phyloP scores from a whole-genome alignment of 2,888 invertebrate genomes.

The Drosophila hamatofila region DNA sequence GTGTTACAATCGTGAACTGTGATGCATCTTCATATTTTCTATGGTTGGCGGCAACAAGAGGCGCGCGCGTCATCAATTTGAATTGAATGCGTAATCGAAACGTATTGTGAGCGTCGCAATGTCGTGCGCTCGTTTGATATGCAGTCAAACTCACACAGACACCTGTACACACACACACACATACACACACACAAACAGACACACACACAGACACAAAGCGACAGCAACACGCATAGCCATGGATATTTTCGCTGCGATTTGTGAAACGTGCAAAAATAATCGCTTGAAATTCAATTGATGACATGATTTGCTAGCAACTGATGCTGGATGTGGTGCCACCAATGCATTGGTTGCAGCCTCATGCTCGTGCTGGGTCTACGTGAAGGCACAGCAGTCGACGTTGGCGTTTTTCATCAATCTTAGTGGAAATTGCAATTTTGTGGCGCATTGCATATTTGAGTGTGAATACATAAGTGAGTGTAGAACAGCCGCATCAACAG shows the following conservation, averaged over 20 bases:
- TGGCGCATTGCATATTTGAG: slow-evolving; percentile 75
- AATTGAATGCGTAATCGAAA: slow-evolving; percentile 80
- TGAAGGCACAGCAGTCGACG: slow-evolving; percentile 25
- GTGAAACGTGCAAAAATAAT: slow-evolving; percentile 77
- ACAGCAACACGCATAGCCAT: slow-evolving; percentile 17
- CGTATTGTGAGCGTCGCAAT: slow-evolving; percentile 64
- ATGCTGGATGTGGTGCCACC: slow-evolving; percentile 29
- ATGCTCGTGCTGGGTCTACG: not conserved
- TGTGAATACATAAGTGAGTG: slow-evolving; percentile 74
- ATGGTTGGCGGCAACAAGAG: slow-evolving; percentile 47
- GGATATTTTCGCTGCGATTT: slow-evolving; percentile 68
- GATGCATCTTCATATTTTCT: slow-evolving; percentile 35
- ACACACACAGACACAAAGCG: slow-evolving; percentile 12
- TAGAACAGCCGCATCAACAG: slow-evolving; percentile 26
- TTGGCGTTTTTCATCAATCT: slow-evolving; percentile 78
- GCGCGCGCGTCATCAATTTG: slow-evolving; percentile 66
- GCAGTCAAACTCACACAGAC: slow-evolving; percentile 38
- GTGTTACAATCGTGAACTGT: not conserved
- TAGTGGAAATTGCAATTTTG: slow-evolving; percentile 80
- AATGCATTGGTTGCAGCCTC: slow-evolving; percentile 17
- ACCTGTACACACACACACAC: slow-evolving; percentile 14
- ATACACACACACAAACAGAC: slow-evolving; percentile 21
- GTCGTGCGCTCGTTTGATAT: slow-evolving; percentile 37
- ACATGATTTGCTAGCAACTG: slow-evolving; percentile 74
- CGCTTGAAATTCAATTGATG: slow-evolving; percentile 79